Evolutionary conservation across 2,888 invertebrate species (phyloP), one percentile per base, ranked within the genome.

Genomic region (Dynastes grantii): DNA sequence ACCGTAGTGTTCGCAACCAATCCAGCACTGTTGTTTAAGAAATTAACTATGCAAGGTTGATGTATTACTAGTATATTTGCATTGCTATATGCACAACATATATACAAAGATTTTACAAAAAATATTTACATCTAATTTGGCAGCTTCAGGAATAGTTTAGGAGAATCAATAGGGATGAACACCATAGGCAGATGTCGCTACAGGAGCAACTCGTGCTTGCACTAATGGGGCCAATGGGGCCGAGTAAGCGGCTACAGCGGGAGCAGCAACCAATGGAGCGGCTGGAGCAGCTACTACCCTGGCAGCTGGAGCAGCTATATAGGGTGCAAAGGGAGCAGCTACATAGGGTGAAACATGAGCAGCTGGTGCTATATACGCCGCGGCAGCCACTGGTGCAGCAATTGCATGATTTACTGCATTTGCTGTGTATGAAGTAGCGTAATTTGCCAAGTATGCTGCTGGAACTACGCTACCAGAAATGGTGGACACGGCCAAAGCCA

Each of bases 381-480:
- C 82, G 0, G 45, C 16, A 29, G 88, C 82, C 1, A 86, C 84
- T 0, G 95, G 95, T 9, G 93, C 90, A 32, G 94, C 94, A 2
- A 94, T 91, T 0, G 95, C 95, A 84, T 95, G 95, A 89, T 95
- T 94, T 77, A 95, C 90, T 27, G 93, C 90, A 84, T 94, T 95
- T 0, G 94, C 94, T 79, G 94, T 94, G 89, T 94, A 95, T 13
- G 94, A 94, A 83, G 92, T 92, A 76, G 95, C 95, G 83, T 94
- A 94, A 2, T 95, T 94, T 0, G 94, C 93, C 2, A 94, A 90
- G 78, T 92, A 91, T 75, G 92, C 91, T 2, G 93, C 92, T 13
- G 89, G 88, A 88, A 84, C 88, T n/a, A 87, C 76, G 82, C 87
- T 87, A 83, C 87, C 88, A 82, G 85, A 84, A 79, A 86, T 84